Base-by-base conservation (phyloP, 2,888 invertebrate genomes). In the Cordilura impudica region DNA sequence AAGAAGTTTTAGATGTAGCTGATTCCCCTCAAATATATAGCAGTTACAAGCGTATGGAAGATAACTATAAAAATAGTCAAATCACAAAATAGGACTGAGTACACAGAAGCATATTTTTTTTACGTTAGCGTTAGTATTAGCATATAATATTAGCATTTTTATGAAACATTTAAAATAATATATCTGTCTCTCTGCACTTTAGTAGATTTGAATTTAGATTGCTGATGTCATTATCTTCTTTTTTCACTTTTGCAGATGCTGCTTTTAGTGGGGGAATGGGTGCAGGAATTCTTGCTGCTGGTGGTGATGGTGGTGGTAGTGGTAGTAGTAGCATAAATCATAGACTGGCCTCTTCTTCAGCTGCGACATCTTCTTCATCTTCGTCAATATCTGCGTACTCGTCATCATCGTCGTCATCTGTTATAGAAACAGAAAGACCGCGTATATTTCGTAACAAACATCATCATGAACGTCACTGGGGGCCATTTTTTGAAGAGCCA, bases 391-490 rank as follows among this genome's bases (percentile, higher is more conserved):
- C 63, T 29, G 69, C 81, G 26, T 58, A 66, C 23, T 60, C 74
- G 16, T 45, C 63, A 6, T 53, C 66, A 10, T 31, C 76, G 18
- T 74, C 81, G 8, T 47, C 47, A 39, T 29, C 78, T 21, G 70
- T 51, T 14, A 67, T 80, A 7, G 86, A 83, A 58, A 79, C 82
- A n/a, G 87, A 88, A 26, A 81, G 84, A 10, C 83, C 86, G n/a
- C 87, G 87, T 14, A 85, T 84, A 21, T 88, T 87, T 83, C 87
- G 88, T 35, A 87, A 83, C 78, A 92, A 93, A 84, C 93, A 93
- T 84, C 93, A 94, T 84, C 93, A 93, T 85, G 93, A 93, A 83
- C 92, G 92, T 79, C 94, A 94, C 85, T 94, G 93, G 92, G 94
- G 94, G 23, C 94, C 94, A 56, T 94, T 93, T 87, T 94, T 94